phyloP scores from a whole-genome alignment of 2,888 invertebrate genomes.

The Tetanocera ferruginea region DNA sequence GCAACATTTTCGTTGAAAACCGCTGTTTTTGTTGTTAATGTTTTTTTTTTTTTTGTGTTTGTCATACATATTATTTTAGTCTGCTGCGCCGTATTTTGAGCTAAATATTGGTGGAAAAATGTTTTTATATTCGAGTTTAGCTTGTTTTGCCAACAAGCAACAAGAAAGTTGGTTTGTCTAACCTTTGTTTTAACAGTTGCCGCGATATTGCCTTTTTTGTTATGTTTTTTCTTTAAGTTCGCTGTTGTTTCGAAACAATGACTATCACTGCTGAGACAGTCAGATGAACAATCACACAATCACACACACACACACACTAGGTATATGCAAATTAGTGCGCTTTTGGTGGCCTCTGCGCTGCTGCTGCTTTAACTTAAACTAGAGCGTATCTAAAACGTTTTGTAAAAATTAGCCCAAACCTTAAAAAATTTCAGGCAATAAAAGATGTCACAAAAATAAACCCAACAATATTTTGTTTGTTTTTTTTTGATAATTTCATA shows the following conservation, averaged over 20 bases:
- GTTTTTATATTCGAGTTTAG: background rate
- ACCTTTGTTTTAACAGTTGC: slow-evolving; percentile 33
- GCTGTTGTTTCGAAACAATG: background rate
- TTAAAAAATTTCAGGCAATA: background rate
- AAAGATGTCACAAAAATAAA: background rate
- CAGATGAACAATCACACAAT: background rate
- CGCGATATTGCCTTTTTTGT: background rate
- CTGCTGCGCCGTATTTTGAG: slow-evolving; percentile 12
- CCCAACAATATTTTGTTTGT: no score
- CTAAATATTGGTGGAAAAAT: background rate
- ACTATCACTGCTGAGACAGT: background rate
- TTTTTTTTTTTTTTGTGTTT: slow-evolving; percentile 12
- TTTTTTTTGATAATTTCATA: background rate
- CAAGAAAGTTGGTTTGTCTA: background rate
- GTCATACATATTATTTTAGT: background rate
- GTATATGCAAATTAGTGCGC: background rate
- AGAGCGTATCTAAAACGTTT: slow-evolving; percentile 21
- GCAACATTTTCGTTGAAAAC: slow-evolving; percentile 39
- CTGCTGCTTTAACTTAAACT: background rate
- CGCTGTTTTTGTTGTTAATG: background rate
- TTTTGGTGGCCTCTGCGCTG: background rate
- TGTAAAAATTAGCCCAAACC: background rate
- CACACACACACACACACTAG: background rate
- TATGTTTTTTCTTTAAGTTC: background rate
- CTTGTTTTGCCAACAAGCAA: slow-evolving; percentile 21